Percentiles rank a stretch among this genome's conserved stretches.
Conservation (phyloP, 2,113 vertebrate genomes). For the Leptosomus discolor region DNA sequence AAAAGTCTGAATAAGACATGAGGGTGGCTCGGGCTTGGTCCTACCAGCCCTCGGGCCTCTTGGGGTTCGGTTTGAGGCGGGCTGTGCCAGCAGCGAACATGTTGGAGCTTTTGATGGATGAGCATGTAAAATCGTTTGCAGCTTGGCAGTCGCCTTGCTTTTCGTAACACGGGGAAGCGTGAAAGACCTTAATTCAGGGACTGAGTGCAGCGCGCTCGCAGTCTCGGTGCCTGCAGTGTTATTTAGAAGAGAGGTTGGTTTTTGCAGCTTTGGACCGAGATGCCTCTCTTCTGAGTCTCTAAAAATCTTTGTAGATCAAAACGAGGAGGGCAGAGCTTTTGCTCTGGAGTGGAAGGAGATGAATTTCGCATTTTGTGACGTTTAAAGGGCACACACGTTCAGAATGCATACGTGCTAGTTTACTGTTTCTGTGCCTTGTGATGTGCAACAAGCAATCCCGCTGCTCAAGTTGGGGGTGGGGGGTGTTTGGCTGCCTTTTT, state of each 20-base stretch:
- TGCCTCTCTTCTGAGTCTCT: neutral
- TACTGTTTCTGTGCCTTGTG: neutral
- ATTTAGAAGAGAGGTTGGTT: neutral
- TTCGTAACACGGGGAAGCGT: rapidly evolving
- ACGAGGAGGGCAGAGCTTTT: neutral
- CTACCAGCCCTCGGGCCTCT: neutral
- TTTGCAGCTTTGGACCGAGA: neutral
- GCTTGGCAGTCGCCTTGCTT: neutral
- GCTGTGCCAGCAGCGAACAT: neutral
- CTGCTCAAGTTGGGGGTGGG: rapidly evolving
- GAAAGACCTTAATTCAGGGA: neutral
- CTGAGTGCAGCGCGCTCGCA: rapidly evolving
- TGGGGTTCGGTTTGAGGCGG: neutral
- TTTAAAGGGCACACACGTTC: neutral
- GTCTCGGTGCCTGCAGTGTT: rapidly evolving
- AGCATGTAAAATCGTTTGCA: neutral
- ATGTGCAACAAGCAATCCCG: neutral
- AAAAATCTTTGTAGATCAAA: neutral
- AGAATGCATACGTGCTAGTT: rapidly evolving
- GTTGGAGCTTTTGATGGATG: neutral
- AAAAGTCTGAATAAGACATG: neutral
- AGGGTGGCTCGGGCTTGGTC: neutral
- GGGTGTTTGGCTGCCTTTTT: neutral
- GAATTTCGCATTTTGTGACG: rapidly evolving
- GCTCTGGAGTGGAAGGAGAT: neutral